These are phyloP conservation scores for Aplidium turbinatum DNA, from an alignment of 23 tunicate species.

Conservation along the genomic window DNA sequence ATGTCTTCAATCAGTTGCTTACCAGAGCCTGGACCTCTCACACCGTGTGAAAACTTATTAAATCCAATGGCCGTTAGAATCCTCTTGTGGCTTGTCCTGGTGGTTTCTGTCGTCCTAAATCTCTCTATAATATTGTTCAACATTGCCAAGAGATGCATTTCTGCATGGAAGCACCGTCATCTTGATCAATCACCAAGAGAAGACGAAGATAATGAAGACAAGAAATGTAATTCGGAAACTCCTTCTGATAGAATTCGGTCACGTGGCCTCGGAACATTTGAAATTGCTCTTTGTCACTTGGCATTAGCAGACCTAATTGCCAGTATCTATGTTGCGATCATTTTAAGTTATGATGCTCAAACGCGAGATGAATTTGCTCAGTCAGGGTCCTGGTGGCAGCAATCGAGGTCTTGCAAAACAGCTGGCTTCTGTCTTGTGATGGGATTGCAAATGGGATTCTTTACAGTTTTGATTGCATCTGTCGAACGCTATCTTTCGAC, in stretches of 20 bases:
- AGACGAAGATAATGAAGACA: neutral
- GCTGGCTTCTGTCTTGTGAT: slow-evolving; percentile 74
- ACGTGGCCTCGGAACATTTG: slow-evolving; percentile 38
- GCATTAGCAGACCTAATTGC: slow-evolving; percentile 69
- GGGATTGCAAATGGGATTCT: slow-evolving; percentile 74
- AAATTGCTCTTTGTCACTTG: slow-evolving; percentile 62
- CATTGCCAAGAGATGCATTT: neutral
- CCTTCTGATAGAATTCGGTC: neutral
- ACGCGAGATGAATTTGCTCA: slow-evolving; percentile 53
- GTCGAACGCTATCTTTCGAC: slow-evolving; percentile 81
- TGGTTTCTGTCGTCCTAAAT: slow-evolving; percentile 53
- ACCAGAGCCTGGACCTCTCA: slow-evolving; percentile 69
- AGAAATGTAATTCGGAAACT: neutral
- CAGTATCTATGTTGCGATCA: slow-evolving; percentile 49
- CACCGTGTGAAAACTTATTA: slow-evolving; percentile 71
- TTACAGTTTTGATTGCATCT: slow-evolving; percentile 61
- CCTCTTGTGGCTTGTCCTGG: slow-evolving; percentile 53
- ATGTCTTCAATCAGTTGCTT: slow-evolving; percentile 35
- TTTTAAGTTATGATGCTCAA: slow-evolving; percentile 51
- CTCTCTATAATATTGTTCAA: slow-evolving; percentile 36
- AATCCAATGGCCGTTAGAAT: slow-evolving; percentile 44
- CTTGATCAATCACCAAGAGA: neutral
- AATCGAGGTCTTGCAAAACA: slow-evolving; percentile 59
- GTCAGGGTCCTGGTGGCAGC: slow-evolving; percentile 87
- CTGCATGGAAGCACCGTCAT: neutral